These are phyloP conservation scores for Laothoe populi DNA, from an alignment of 2,888 invertebrate genomes.

Conservation along the genomic window DNA sequence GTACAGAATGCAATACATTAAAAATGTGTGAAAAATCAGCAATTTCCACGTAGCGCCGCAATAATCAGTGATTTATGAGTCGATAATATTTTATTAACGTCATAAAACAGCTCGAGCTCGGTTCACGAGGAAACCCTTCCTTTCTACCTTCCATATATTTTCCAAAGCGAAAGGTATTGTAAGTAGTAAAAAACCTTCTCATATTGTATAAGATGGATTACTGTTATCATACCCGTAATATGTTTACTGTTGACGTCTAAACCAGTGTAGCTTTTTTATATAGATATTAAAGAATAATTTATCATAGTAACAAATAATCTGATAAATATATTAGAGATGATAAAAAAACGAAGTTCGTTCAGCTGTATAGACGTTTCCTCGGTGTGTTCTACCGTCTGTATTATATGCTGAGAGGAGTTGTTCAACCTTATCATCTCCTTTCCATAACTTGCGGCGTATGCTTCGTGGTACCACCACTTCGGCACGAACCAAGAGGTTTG, in stretches of 20 bases:
- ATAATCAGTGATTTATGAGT: constrained; percentile 68
- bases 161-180: constrained; percentile 4
- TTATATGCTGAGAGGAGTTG: no score
- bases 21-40: constrained; percentile 31
- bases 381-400: no score
- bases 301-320: no score
- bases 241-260: background rate
- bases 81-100: constrained; percentile 71
- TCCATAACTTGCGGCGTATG: no score
- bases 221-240: background rate
- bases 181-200: constrained; percentile 2
- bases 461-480: no score
- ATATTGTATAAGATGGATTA: constrained; percentile 1
- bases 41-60: constrained; percentile 59
- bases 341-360: no score
- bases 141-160: constrained; percentile 45
- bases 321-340: no score
- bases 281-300: no score
- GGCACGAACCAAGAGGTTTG: no score
- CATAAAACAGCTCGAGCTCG: constrained; percentile 67
- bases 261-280: no score
- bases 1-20: background rate
- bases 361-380: no score
- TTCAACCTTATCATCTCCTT: no score
- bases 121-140: constrained; percentile 58